Base-by-base conservation (phyloP, 2,797 vertebrate species). In the Anguilla pacifica region DNA sequence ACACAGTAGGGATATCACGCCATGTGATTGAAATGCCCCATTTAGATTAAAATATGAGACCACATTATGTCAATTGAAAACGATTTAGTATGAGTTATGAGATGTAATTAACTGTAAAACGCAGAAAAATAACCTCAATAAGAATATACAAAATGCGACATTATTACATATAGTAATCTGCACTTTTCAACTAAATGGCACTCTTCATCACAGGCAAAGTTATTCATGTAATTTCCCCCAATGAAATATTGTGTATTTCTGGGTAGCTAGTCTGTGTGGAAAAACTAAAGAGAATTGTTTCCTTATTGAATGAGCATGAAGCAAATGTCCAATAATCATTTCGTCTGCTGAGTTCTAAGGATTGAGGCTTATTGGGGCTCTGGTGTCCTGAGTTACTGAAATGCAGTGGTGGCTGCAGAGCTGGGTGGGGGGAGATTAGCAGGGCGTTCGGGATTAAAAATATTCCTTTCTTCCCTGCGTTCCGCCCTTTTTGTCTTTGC, bases 371-470 rank as follows among this genome's bases (percentile, higher is more conserved):
- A n/a, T 19, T 11, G 0, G 3, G 28, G n/a, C 43, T 19, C 31
- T 2, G 57, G 49, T n/a, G 57, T 22, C 3, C 57, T 84, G 35
- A 51, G 53, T 85, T 86, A 89, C 81, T 89, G 64, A 81, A 31
- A 87, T 11, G 19, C 83, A n/a, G 39, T 85, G 35, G 43, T 25
- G 49, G 51, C 22, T 22, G 39, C 39, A 43, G 35, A 7, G 15
- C 31, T 39, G 7, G 11, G 61, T 85, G 49, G n/a, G 67, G 10
- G 1, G 49, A 35, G 31, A 74, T 74, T 85, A 74, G 46, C 51
- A 7, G 22, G 7, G 2, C 6, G 22, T 70, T 46, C 6, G 1
- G n/a, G 84, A 46, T 28, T 72, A 25, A 22, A 10, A n/a, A 31
- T 25, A 39, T 57, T 55, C 28, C 86, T 61, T 13, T 55, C 25